Base-by-base conservation (phyloP, 2,797 vertebrate genomes). In the Passerculus sandwichensis region DNA sequence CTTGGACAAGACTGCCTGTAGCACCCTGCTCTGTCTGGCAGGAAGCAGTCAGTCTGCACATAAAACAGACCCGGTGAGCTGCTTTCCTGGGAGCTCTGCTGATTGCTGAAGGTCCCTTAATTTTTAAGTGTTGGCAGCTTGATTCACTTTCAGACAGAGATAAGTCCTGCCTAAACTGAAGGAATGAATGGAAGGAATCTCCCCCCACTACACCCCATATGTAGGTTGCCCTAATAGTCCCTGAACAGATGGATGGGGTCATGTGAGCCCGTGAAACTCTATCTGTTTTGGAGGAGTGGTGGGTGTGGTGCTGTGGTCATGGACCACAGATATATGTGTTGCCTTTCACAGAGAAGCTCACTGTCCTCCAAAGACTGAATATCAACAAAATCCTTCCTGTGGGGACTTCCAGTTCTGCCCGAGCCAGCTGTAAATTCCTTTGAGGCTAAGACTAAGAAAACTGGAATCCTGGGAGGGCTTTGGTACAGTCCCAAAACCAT, bases 381-480 rank as follows among this genome's bases (percentile, higher is more conserved):
- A 94, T 88, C 82, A 97, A 96, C 88, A 96, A 95, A 92, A 93
- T 48, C 70, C 80, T 94, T 95, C 86, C 77, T 91, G 83, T 61
- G 54, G 72, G 94, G 93, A 97, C 89, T 96, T 97, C 88, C 94
- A 97, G 89, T 80, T 91, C 69, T 96, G 74, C 45, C 60, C 0
- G 3, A 85, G 81, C 89, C 96, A 97, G 91, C 91, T 97, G 91
- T 89, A 72, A 91, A 95, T 92, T 91, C 93, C 60, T 20, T 69
- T 91, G 91, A 94, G 91, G 95, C 57, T 74, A 65, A 93, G 92
- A 98, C 94, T 97, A 96, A 97, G 91, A 94, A 51, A 93, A 72
- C 25, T 85, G 97, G 95, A 97, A 97, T 98, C 96, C 94, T 96
- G 95, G 87, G 88, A 97, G 74, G 89, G 92, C 83, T 77, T 95